phyloP scores from a whole-genome alignment of 2,888 invertebrate genomes.

The Cerceris ruficornis region DNA sequence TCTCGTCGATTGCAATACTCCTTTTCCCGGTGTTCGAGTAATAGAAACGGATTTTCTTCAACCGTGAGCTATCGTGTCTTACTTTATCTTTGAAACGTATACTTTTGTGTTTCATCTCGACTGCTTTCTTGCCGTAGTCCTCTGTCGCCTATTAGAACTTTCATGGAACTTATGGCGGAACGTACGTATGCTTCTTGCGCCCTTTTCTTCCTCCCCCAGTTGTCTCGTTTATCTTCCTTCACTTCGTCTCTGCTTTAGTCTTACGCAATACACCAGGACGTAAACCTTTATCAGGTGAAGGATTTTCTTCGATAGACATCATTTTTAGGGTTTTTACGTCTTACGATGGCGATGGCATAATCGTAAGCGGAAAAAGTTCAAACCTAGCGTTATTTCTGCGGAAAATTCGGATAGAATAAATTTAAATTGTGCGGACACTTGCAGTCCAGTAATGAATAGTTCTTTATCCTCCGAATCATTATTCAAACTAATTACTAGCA shows the following conservation, averaged over 20 bases:
- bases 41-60: neutral
- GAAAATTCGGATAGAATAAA: no score
- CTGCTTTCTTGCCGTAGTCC: neutral
- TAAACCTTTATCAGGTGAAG: no score
- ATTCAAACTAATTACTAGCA: no score
- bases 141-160: neutral
- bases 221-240: neutral
- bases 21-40: neutral
- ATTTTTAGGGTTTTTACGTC: no score
- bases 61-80: constrained; percentile 1
- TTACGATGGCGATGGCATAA: no score
- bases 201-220: neutral
- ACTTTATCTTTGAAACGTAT: neutral
- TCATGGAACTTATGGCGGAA: neutral
- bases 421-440: no score
- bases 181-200: neutral
- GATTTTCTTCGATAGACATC: no score
- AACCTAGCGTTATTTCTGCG: no score
- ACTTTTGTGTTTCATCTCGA: neutral
- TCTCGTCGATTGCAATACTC: neutral
- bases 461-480: no score
- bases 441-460: no score
- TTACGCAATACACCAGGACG: neutral
- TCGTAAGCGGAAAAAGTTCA: no score
- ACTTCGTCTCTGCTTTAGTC: neutral